Percentiles rank a stretch among this genome's conserved stretches.
Conservation (phyloP, 2,797 vertebrate genomes). For the Gambusia yucatana region DNA sequence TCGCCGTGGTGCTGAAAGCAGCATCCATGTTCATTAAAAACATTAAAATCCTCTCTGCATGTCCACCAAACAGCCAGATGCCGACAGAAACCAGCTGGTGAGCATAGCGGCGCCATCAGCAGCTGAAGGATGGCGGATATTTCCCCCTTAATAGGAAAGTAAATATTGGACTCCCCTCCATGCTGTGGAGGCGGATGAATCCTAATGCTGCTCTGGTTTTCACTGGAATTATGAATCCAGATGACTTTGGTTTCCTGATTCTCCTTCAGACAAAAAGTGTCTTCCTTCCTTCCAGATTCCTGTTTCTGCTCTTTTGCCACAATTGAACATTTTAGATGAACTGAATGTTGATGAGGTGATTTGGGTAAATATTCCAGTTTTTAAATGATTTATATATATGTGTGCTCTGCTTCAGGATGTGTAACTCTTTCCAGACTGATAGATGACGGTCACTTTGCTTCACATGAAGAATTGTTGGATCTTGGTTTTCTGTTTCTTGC, state of each 20-base stretch:
- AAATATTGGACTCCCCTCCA: background rate
- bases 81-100: background rate
- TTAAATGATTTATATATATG: background rate
- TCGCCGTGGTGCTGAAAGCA: background rate
- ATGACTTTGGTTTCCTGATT: background rate
- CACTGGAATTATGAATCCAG: background rate
- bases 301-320: background rate
- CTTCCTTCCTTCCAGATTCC: background rate
- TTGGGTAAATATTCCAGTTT: background rate
- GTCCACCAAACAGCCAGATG: constrained; percentile 2
- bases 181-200: background rate
- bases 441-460: no score
- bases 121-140: background rate
- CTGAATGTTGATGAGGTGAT: background rate
- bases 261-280: background rate
- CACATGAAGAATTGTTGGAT: no score
- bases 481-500: no score
- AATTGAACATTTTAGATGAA: background rate
- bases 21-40: background rate
- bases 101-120: background rate
- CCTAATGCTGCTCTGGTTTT: background rate
- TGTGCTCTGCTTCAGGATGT: no score
- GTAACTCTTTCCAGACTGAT: no score
- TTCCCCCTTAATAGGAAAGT: constrained; percentile 2
- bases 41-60: constrained; percentile 6